phyloP scores from a whole-genome alignment of 2,888 invertebrate genomes.

The Galeopsomyia nigrocyanea region DNA sequence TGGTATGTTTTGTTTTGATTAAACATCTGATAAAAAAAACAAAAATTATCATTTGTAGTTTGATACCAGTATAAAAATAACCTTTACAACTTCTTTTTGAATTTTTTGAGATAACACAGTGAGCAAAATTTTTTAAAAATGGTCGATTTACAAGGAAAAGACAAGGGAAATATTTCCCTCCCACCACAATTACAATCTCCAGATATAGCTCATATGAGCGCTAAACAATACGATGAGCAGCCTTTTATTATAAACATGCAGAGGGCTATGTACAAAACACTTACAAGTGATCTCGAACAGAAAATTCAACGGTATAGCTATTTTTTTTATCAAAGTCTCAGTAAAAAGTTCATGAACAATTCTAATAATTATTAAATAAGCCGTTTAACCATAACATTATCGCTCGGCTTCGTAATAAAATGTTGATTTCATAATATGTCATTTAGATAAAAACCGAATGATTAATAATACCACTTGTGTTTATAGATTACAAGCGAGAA shows the following conservation, averaged over 20 bases:
- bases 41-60: no score
- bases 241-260: constrained; percentile 59
- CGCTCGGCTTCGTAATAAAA: background rate
- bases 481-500: constrained; percentile 54
- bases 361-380: background rate
- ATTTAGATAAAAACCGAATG: no score
- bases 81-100: no score
- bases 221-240: constrained; percentile 32
- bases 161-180: constrained; percentile 48
- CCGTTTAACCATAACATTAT: no score
- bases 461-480: background rate
- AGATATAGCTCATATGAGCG: constrained; percentile 11
- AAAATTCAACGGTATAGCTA: constrained; percentile 55
- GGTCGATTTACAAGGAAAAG: constrained; percentile 39
- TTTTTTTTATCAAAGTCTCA: no score
- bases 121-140: constrained; percentile 34
- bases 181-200: constrained; percentile 52
- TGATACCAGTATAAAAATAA: no score
- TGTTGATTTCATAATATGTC: no score
- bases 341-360: no score
- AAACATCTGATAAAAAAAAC: no score
- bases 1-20: no score
- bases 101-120: no score
- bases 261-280: constrained; percentile 55
- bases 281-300: constrained; percentile 53